Evolutionary conservation across 1,140 invertebrate genomes (phyloP).

Genomic region (Brachionus calyciflorus): DNA sequence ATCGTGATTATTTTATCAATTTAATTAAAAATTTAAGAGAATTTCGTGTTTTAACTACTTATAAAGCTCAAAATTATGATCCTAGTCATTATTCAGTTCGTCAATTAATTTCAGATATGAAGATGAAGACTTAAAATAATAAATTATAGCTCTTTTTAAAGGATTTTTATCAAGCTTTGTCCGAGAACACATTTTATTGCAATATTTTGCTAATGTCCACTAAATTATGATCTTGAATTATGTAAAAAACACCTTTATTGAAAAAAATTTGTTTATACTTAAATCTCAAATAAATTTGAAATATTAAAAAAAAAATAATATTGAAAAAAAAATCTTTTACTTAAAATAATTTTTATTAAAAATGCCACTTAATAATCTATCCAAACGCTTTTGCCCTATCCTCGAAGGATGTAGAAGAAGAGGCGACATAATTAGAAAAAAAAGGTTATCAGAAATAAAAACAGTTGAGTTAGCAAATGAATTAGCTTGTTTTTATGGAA

Average conservation of each 20-base stretch:
- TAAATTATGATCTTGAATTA: slow-evolving; percentile 1
- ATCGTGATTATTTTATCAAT: too few species aligned
- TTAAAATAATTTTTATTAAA: slow-evolving; percentile 17
- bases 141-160: slow-evolving; percentile 19
- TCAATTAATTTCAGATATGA: slow-evolving; percentile 2
- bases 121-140: slow-evolving; percentile 23
- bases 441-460: slow-evolving; percentile 18
- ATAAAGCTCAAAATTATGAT: too few species aligned
- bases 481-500: slow-evolving; percentile 19
- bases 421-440: slow-evolving; percentile 14
- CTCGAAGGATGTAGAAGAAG: not conserved
- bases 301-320: not conserved
- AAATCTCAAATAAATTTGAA: slow-evolving; percentile 15
- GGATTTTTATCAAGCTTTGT: not conserved
- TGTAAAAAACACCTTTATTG: not conserved
- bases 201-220: slow-evolving; percentile 17
- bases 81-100: too few species aligned
- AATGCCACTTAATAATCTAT: slow-evolving; percentile 8
- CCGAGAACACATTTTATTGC: slow-evolving; percentile 16
- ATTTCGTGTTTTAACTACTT: too few species aligned
- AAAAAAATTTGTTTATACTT: slow-evolving; percentile 12
- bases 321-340: slow-evolving; percentile 23
- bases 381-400: slow-evolving; percentile 9
- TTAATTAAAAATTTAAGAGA: too few species aligned
- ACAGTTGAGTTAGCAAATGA: slow-evolving; percentile 14